Evolutionary conservation across 2,113 vertebrate species (phyloP).

Genomic region (Trematomus loennbergii): DNA sequence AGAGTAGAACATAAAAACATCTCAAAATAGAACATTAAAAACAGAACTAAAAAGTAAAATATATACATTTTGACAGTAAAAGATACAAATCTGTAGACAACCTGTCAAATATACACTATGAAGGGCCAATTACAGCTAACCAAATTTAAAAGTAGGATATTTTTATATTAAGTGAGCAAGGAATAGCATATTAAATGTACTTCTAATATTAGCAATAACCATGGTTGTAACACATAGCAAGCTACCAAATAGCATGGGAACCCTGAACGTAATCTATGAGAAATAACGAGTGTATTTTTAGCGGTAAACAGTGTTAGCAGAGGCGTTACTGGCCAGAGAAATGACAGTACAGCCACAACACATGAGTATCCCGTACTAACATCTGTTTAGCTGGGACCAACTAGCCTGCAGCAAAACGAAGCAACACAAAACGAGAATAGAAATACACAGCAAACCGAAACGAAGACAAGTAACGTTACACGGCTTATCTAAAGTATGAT

Average conservation of each 20-base stretch:
- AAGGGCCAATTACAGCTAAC: too few relatives aligned
- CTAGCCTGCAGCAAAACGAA: slow-evolving; percentile 41
- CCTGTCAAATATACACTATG: too few relatives aligned
- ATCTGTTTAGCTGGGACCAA: slow-evolving; percentile 18
- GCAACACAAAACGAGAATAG: background rate
- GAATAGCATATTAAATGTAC: slow-evolving; percentile 25
- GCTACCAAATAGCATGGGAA: background rate
- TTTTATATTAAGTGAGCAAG: too few relatives aligned
- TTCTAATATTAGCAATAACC: slow-evolving; percentile 31
- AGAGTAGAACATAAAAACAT: too few relatives aligned
- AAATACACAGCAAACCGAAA: background rate
- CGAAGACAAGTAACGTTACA: background rate
- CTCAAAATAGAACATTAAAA: too few relatives aligned
- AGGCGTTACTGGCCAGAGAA: slow-evolving; percentile 13
- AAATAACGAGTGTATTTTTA: background rate
- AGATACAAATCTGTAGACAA: too few relatives aligned
- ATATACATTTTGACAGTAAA: too few relatives aligned
- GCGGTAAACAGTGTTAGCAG: slow-evolving; percentile 20
- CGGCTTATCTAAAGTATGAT: slow-evolving; percentile 1
- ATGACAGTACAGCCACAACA: slow-evolving; percentile 68
- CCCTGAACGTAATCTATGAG: background rate
- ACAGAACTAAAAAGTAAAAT: too few relatives aligned
- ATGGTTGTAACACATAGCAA: background rate
- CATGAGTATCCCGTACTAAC: slow-evolving; percentile 52
- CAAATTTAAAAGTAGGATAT: too few relatives aligned